These are phyloP conservation scores for Oxycera nigricornis DNA, from an alignment of 2,888 invertebrate genomes.

Conservation along the genomic window DNA sequence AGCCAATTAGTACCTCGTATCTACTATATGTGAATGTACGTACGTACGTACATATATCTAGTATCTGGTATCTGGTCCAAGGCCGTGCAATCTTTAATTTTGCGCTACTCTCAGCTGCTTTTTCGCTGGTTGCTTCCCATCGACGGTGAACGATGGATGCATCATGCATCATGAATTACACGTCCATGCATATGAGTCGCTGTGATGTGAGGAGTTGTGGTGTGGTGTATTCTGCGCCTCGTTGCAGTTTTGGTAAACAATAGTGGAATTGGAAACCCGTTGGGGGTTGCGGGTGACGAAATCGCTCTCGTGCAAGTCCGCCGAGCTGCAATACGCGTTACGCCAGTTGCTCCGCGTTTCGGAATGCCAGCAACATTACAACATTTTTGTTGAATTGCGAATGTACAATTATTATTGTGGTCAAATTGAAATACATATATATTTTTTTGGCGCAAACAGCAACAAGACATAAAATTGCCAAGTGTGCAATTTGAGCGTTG, in stretches of 20 bases:
- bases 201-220: too few relatives aligned
- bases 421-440: too few relatives aligned
- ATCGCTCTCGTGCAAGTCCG: not conserved
- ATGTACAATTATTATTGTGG: too few relatives aligned
- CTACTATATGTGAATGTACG: too few relatives aligned
- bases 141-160: not conserved
- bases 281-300: not conserved
- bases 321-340: not conserved
- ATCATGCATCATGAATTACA: not conserved
- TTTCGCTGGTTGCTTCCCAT: not conserved
- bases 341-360: not conserved
- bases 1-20: not conserved
- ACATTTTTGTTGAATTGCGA: too few relatives aligned
- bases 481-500: too few relatives aligned
- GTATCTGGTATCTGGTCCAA: not conserved
- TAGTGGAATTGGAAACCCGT: not conserved
- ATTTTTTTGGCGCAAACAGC: too few relatives aligned
- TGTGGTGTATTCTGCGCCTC: not conserved
- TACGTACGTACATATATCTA: too few relatives aligned
- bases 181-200: not conserved
- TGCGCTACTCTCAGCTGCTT: not conserved
- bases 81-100: not conserved
- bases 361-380: not conserved
- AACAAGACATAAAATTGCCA: too few relatives aligned
- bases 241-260: not conserved